These are phyloP conservation scores for Hycleus cichorii DNA, from an alignment of 1,140 invertebrate species.

Conservation along the genomic window DNA sequence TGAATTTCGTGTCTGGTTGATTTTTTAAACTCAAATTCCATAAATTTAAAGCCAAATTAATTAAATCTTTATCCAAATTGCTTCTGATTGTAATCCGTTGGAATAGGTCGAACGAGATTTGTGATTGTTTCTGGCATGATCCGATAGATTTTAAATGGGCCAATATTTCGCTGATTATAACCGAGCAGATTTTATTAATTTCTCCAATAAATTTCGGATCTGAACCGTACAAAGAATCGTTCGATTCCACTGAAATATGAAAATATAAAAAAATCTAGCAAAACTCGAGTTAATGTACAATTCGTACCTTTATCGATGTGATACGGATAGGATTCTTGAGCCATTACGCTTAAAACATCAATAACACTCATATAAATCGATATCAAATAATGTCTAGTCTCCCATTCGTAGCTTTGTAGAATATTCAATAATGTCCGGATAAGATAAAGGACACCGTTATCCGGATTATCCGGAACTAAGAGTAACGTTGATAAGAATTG, in stretches of 20 bases:
- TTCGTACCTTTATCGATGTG: conserved; percentile 63
- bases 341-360: conserved; percentile 63
- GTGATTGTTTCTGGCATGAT: conserved; percentile 57
- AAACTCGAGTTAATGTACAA: conserved; percentile 1
- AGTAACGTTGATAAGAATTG: conserved; percentile 79
- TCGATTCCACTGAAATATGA: conserved; percentile 72
- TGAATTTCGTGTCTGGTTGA: conserved; percentile 45
- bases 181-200: conserved; percentile 69
- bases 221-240: conserved; percentile 85
- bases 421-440: conserved; percentile 67
- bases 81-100: conserved; percentile 61
- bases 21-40: conserved; percentile 69
- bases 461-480: conserved; percentile 83
- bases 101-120: conserved; percentile 66
- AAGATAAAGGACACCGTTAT: conserved; percentile 72
- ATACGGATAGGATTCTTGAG: conserved; percentile 74
- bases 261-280: background rate
- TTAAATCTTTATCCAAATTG: conserved; percentile 56
- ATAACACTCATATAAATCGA: conserved; percentile 63
- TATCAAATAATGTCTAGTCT: conserved; percentile 51
- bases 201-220: conserved; percentile 79
- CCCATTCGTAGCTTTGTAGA: conserved; percentile 62
- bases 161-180: conserved; percentile 72
- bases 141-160: conserved; percentile 61
- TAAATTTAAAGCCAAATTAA: conserved; percentile 63